Base-by-base conservation (phyloP, 2,113 vertebrate species). In the Cheirogaleus medius region DNA sequence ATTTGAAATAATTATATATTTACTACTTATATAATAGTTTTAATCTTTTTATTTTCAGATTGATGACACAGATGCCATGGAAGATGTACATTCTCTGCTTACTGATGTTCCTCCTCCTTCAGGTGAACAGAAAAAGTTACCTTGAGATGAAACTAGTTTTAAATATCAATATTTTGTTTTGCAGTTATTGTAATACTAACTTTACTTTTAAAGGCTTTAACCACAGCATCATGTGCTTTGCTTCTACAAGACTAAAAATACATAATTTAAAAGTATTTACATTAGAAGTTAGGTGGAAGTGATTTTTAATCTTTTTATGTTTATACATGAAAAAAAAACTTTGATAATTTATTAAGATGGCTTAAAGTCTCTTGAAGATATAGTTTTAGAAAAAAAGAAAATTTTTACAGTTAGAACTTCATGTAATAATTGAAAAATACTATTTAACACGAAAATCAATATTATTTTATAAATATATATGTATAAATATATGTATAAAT, bases 1-100 rank as follows among this genome's bases (percentile, higher is more conserved):
- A 60, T 88, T 49, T 29, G 73, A 85, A 89, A 44, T 78, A n/a
- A 21, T 32, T 76, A 27, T 21, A n/a, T 27, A n/a, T 64, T 91
- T 85, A n/a, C 21, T 92, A 56, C 80, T 84, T 85, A 49, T 6
- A 1, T 64, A 87, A 78, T 85, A 77, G 81, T 52, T 60, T 64
- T 52, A 49, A 69, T 77, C n/a, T 42, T 85, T 71, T 44, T 89
- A 37, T 87, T 95, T 98, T 56, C 97, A 99, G 99, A 99, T 99
- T 86, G 99, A 99, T 97, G 99, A 99, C 96, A 99, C 99, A 0
- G 99, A 99, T 88, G 99, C 99, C 84, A 99, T 99, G 98, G 99
- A 99, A 97, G 99, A 99, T 42, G 99, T 99, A 25, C 99, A 99
- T 87, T 99, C 99, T 37, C 99, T 99, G 34, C 99, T 99, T 27